Evolutionary conservation across 2,888 invertebrate genomes (phyloP).

Genomic region (Synanthedon vespiformis): DNA sequence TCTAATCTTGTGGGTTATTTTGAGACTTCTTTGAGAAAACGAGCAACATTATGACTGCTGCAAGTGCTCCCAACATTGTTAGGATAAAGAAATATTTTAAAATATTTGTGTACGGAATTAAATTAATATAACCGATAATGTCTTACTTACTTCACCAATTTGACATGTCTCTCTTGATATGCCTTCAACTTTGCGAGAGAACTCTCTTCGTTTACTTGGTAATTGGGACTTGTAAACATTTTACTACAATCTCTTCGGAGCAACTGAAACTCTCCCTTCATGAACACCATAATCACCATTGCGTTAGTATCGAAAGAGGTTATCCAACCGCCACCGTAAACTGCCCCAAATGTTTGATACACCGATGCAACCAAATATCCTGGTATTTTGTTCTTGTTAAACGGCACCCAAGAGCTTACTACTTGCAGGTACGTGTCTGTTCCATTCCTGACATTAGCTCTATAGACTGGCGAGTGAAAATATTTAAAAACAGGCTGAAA

Average conservation of each 20-base stretch:
- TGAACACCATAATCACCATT: slow-evolving; percentile 55
- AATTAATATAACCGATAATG: too few species aligned
- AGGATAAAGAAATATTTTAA: too few species aligned
- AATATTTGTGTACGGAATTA: too few species aligned
- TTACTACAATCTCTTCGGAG: slow-evolving; percentile 32
- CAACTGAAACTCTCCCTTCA: slow-evolving; percentile 42
- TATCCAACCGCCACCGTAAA: slow-evolving; percentile 55
- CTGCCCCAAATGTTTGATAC: slow-evolving; percentile 42
- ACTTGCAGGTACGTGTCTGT: slow-evolving; percentile 38
- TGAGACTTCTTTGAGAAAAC: too few species aligned
- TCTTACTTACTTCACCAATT: slow-evolving; percentile 42
- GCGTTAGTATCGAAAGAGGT: slow-evolving; percentile 52
- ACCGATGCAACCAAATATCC: slow-evolving; percentile 38
- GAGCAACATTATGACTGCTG: too few species aligned
- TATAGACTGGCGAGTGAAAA: slow-evolving; percentile 27
- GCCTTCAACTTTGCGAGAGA: slow-evolving; percentile 25
- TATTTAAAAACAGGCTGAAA: slow-evolving; percentile 40
- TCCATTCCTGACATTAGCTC: slow-evolving; percentile 33
- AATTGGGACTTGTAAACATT: slow-evolving; percentile 29
- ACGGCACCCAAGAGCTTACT: slow-evolving; percentile 56
- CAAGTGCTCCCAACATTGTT: too few species aligned
- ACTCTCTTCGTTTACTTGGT: slow-evolving; percentile 10
- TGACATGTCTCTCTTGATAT: slow-evolving; percentile 40
- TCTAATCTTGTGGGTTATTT: too few species aligned
- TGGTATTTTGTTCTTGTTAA: slow-evolving; percentile 31